Conservation (phyloP, 2,113 vertebrate species). For the Porphyrio hochstetteri region DNA sequence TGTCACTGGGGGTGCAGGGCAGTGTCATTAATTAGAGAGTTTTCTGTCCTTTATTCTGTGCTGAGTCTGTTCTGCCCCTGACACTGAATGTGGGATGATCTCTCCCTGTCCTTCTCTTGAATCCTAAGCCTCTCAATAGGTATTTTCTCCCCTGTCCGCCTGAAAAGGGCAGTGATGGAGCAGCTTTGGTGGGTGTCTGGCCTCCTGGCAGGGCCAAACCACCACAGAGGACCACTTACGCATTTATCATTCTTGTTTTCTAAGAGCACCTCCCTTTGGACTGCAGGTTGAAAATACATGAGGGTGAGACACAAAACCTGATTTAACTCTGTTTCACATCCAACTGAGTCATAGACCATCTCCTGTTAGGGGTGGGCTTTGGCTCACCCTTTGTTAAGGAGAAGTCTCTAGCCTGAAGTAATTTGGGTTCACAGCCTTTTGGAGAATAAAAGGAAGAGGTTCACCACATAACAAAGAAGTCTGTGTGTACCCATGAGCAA, state of each 20-base stretch:
- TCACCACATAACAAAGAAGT: neutral
- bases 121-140: too few species aligned
- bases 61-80: too few species aligned
- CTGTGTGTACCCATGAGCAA: neutral
- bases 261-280: neutral
- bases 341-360: neutral
- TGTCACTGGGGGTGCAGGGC: too few species aligned
- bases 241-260: neutral
- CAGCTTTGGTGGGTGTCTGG: too few species aligned
- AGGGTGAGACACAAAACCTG: neutral
- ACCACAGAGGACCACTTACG: too few species aligned
- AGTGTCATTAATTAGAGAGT: too few species aligned
- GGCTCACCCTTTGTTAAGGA: neutral
- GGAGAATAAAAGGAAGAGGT: neutral
- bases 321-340: neutral
- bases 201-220: too few species aligned
- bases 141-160: too few species aligned
- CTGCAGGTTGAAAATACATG: neutral
- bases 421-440: neutral
- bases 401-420: neutral
- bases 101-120: too few species aligned
- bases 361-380: neutral
- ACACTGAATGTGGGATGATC: too few species aligned
- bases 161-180: too few species aligned
- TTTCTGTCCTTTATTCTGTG: too few species aligned